A percentile compares a stretch with the other conserved stretches of the same genome.
Conservation (phyloP, 2,888 invertebrate species). For the Lepidocyrtoides sp. region DNA sequence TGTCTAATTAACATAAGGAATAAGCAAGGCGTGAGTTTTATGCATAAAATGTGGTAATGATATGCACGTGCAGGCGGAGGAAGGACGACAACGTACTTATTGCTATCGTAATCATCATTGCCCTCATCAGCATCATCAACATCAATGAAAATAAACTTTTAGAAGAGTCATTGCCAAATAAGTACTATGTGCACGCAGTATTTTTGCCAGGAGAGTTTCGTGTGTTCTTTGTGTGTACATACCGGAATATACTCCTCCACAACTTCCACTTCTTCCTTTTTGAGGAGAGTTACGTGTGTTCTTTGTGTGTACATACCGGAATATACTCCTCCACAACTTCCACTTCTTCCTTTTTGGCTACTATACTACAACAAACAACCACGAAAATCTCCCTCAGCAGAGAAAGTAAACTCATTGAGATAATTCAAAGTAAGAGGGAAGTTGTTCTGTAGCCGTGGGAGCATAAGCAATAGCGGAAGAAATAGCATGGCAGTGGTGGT, state of each 20-base stretch:
- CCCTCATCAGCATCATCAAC: neutral
- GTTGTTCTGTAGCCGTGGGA: neutral
- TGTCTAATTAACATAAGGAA: conserved; percentile 51
- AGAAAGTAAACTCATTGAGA: conserved; percentile 66
- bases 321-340: neutral
- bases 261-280: no score
- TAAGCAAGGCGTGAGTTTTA: neutral
- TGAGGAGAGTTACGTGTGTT: neutral
- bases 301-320: neutral
- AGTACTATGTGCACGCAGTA: neutral
- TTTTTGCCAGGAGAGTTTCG: neutral
- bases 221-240: neutral
- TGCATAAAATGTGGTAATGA: conserved; percentile 16
- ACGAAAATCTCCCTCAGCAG: conserved; percentile 31
- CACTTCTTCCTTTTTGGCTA: neutral
- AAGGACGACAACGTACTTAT: conserved; percentile 29
- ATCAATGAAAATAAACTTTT: conserved; percentile 41
- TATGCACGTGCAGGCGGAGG: conserved; percentile 4
- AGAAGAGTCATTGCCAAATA: conserved; percentile 53
- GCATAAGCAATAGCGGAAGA: neutral
- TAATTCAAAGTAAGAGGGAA: conserved; percentile 58
- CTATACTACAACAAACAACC: conserved; percentile 1
- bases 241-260: neutral
- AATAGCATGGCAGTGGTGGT: neutral
- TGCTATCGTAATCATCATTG: conserved; percentile 6